Evolutionary conservation across 1,140 invertebrate species (phyloP), one percentile per base, ranked within the genome.

Genomic region (Rhizoglyphus robini): DNA sequence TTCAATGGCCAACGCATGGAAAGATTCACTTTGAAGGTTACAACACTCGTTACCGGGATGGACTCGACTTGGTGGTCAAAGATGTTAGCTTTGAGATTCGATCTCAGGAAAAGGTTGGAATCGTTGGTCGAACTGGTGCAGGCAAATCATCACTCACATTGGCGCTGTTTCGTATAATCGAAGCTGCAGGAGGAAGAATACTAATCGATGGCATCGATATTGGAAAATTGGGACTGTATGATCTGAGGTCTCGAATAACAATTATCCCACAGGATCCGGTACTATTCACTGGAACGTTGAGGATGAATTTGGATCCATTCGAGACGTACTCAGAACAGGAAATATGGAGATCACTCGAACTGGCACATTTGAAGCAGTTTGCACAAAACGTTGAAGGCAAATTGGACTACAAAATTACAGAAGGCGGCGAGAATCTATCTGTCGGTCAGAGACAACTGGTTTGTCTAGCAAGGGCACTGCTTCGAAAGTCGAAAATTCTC

Each of bases 231-330:
- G 79, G 81, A 51, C 74, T 90, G 11, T 76, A 78, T 63, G 80
- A 83, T 63, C 77, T 92, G 27, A 83, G 88, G 82, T 87, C 87
- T 4, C 81, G 85, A 18, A 77, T 98, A 62, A 87, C 88, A 25
- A 85, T 96, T 69, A 95, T 97, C 71, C 90, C 93, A 1, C 94
- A 98, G 78, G 87, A 92, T 73, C 90, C 94, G 4, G 93, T 96
- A 74, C 78, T 97, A 46, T 97, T 96, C 76, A 80, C 80, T 73
- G 92, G 91, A 2, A 86, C 83, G 1, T 77, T 97, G 15, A 78
- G 88, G 61, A 86, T 94, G 71, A 98, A 98, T 78, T 75, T 97
- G 36, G 90, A 95, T 77, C 91, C 94, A 0, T 75, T 85, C 29
- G 76, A 79, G 27, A 76, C 81, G 60, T 82, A 83, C 72, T 73